A percentile compares a stretch with the other conserved stretches of the same genome.
Conservation (phyloP, 2,113 vertebrate genomes). For the Mirounga angustirostris region DNA sequence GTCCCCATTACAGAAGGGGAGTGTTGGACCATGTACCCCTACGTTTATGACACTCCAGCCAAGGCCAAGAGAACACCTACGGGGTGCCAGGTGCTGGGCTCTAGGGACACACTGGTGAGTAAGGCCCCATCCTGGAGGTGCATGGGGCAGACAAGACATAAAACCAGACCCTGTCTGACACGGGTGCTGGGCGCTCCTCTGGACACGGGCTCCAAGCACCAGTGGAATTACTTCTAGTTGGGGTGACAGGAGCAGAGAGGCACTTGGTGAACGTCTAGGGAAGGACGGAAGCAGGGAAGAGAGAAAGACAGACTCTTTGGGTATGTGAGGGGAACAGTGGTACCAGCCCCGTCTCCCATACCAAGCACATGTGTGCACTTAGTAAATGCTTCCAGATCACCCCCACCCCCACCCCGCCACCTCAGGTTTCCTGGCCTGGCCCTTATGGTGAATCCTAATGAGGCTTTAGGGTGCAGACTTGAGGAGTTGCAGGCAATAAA, state of each 20-base stretch:
- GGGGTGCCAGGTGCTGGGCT: background rate
- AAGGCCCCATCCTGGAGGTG: rapidly evolving
- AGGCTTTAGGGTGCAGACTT: background rate
- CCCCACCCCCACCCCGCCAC: rapidly evolving
- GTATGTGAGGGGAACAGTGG: rapidly evolving
- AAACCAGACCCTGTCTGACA: too few relatives aligned
- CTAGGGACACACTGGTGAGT: background rate
- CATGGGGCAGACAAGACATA: background rate
- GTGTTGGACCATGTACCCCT: rapidly evolving
- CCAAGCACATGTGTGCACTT: rapidly evolving
- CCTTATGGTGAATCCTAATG: background rate
- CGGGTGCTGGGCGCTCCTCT: rapidly evolving
- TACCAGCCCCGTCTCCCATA: background rate
- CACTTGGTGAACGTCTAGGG: background rate
- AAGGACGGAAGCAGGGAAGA: background rate
- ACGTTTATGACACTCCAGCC: background rate
- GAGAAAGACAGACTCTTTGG: too few relatives aligned
- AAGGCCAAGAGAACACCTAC: background rate
- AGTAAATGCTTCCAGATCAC: background rate
- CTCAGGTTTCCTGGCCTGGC: background rate
- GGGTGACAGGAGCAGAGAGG: background rate
- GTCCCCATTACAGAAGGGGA: background rate
- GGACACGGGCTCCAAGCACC: background rate
- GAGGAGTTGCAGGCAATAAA: background rate
- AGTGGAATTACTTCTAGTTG: background rate